Percentiles rank a stretch among this genome's conserved stretches.
phyloP scores from a whole-genome alignment of 2,113 vertebrate species.

The Brevimyrus niger region DNA sequence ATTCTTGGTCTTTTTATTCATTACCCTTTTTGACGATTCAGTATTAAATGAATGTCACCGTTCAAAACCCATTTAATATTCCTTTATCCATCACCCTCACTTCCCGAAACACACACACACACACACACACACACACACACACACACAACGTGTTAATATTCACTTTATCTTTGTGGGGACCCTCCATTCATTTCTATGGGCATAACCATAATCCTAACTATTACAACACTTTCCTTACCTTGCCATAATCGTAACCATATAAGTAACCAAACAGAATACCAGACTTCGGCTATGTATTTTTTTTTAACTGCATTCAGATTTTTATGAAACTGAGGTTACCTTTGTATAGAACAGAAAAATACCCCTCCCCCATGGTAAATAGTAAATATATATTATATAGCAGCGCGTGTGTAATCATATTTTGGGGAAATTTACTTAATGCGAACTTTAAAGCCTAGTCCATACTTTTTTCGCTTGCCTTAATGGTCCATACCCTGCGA shows the following conservation, averaged over 20 bases:
- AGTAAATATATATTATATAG: neutral
- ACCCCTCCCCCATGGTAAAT: neutral
- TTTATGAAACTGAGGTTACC: neutral
- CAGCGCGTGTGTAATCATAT: neutral
- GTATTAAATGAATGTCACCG: neutral
- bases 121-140: neutral
- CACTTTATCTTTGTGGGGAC: neutral
- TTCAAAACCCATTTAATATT: neutral
- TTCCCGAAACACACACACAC: neutral
- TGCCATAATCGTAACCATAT: neutral
- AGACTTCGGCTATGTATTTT: neutral
- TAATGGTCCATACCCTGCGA: neutral
- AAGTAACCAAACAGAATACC: neutral
- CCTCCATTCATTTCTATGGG: neutral
- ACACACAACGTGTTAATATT: neutral
- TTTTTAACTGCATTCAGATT: neutral
- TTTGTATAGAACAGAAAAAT: neutral
- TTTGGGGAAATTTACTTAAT: neutral
- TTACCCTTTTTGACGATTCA: neutral
- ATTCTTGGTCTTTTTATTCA: neutral
- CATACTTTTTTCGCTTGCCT: neutral
- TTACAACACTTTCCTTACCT: neutral
- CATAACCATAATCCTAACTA: neutral
- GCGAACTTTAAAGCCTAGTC: neutral
- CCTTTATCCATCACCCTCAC: neutral